Percentiles rank a stretch among this genome's conserved stretches.
phyloP scores from a whole-genome alignment of 2,888 invertebrate genomes.

The Ophonus ardosiacus region DNA sequence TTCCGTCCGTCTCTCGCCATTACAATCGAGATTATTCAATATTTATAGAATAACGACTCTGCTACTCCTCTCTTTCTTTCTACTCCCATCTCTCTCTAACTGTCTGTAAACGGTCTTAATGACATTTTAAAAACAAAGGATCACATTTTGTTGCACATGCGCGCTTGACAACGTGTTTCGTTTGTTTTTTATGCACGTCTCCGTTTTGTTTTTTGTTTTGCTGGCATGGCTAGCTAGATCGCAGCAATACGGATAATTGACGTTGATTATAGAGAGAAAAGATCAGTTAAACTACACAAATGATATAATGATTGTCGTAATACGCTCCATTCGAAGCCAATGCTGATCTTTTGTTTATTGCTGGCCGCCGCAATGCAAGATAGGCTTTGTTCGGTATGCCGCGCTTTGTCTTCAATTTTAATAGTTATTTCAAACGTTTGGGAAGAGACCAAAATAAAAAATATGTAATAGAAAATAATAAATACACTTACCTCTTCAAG shows the following conservation, averaged over 20 bases:
- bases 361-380: slow-evolving; percentile 10
- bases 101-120: slow-evolving; percentile 66
- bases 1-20: slow-evolving; percentile 34
- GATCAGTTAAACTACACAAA: slow-evolving; percentile 63
- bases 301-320: slow-evolving; percentile 60
- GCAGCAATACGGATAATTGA: slow-evolving; percentile 58
- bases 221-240: slow-evolving; percentile 41
- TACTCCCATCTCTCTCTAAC: neutral
- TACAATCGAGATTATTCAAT: slow-evolving; percentile 46
- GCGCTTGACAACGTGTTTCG: slow-evolving; percentile 44
- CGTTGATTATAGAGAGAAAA: slow-evolving; percentile 59
- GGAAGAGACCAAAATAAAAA: neutral
- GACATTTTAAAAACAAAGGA: slow-evolving; percentile 68
- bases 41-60: slow-evolving; percentile 42
- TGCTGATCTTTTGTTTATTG: slow-evolving; percentile 54
- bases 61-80: neutral
- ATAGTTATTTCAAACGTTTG: neutral
- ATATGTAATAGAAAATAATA: slow-evolving; percentile 21
- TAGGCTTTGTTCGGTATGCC: neutral
- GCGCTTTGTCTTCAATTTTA: slow-evolving; percentile 4
- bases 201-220: slow-evolving; percentile 42
- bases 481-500: slow-evolving; percentile 7
- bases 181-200: slow-evolving; percentile 46
- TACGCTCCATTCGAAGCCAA: slow-evolving; percentile 53
- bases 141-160: slow-evolving; percentile 43